Percentiles rank a stretch among this genome's conserved stretches.
Conservation (phyloP, 2,797 vertebrate species). For the Columba guinea region DNA sequence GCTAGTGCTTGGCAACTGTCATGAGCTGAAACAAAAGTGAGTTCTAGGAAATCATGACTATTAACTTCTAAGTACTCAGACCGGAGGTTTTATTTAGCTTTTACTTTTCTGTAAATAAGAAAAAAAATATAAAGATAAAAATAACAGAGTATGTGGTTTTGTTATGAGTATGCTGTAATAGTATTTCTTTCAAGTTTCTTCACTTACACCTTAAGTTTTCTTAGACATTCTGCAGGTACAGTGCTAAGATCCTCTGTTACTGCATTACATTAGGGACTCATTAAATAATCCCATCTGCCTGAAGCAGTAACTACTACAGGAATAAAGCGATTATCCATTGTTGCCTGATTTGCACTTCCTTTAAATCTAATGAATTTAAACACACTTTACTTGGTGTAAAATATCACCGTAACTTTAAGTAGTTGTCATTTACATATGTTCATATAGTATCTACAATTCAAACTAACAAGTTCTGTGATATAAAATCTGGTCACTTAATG, state of each 20-base stretch:
- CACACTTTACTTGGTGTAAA: background rate
- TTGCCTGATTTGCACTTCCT: constrained; percentile 33
- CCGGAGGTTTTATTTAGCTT: background rate
- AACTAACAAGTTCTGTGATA: background rate
- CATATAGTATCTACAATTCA: background rate
- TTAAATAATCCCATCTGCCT: constrained; percentile 50
- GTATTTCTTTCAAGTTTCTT: background rate
- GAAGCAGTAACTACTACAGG: constrained; percentile 8
- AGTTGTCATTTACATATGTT: constrained; percentile 2
- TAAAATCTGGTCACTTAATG: constrained; percentile 14
- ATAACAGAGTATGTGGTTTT: background rate
- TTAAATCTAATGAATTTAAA: constrained; percentile 50
- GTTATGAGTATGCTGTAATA: background rate
- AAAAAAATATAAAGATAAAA: background rate
- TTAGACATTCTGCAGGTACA: background rate
- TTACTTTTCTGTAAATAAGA: background rate
- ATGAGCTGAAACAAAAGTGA: background rate
- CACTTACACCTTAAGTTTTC: background rate
- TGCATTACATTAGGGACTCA: constrained; percentile 19
- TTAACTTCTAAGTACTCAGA: background rate
- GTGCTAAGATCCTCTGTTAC: background rate
- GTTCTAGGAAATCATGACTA: background rate
- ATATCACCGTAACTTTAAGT: constrained; percentile 19
- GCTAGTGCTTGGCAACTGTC: background rate
- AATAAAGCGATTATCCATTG: constrained; percentile 44